Conservation (phyloP, 2,888 invertebrate species). For the Cephus rjabovi region DNA sequence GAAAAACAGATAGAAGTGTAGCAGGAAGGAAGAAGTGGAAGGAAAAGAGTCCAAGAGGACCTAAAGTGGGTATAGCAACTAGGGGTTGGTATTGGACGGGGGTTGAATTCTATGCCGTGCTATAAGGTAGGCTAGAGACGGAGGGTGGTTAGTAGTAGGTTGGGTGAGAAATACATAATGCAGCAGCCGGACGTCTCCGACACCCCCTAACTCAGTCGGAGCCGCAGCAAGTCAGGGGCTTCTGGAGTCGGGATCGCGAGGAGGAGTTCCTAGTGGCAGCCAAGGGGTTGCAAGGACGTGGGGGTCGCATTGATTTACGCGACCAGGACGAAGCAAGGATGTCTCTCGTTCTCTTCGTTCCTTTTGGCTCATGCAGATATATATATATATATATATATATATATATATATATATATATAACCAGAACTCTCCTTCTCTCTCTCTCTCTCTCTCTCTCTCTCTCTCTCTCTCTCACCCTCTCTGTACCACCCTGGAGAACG, state of each 20-base stretch:
- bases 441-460: too few species aligned
- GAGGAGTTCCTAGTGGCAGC: slow-evolving; percentile 12
- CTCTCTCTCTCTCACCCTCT: too few species aligned
- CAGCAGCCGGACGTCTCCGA: slow-evolving; percentile 66
- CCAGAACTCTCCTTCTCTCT: too few species aligned
- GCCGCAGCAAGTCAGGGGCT: slow-evolving; percentile 27
- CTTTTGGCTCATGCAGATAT: background rate
- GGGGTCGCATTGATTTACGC: slow-evolving; percentile 65
- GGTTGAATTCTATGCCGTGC: slow-evolving; percentile 10
- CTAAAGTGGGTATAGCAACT: slow-evolving; percentile 8
- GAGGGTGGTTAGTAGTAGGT: slow-evolving; percentile 36
- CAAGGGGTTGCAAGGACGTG: slow-evolving; percentile 30
- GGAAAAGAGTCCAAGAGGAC: background rate
- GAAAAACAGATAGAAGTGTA: slow-evolving; percentile 26
- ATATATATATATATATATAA: too few species aligned
- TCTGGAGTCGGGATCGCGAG: slow-evolving; percentile 17
- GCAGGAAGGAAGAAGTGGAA: slow-evolving; percentile 21
- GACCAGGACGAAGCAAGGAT: slow-evolving; percentile 54
- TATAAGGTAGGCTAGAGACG: slow-evolving; percentile 11
- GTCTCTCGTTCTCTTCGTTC: slow-evolving; percentile 39
- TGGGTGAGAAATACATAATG: slow-evolving; percentile 65
- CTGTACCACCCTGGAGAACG: slow-evolving; percentile 23
- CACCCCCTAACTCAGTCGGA: slow-evolving; percentile 59
- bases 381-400: too few species aligned
- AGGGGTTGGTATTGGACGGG: slow-evolving; percentile 11